Evolutionary conservation across 2,113 vertebrate species (phyloP).

Genomic region (Vulpes lagopus): DNA sequence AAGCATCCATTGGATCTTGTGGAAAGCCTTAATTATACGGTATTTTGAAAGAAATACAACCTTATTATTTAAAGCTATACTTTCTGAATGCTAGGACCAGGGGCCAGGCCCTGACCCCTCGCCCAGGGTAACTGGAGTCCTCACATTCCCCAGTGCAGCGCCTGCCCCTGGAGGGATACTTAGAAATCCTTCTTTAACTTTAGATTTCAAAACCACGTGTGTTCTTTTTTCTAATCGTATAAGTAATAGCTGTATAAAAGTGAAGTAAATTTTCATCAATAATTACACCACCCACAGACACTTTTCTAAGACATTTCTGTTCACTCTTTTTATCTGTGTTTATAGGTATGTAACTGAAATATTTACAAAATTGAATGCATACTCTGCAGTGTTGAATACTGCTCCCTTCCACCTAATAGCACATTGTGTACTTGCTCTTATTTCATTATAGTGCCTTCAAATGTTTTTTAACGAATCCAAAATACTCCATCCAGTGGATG

Average conservation of each 20-base stretch:
- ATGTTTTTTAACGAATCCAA: not conserved
- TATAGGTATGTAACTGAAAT: not conserved
- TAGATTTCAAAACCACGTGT: not conserved
- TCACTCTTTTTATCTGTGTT: not conserved
- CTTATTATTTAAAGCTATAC: not conserved
- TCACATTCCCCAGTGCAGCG: rapidly evolving
- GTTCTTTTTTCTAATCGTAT: not conserved
- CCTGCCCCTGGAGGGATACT: not conserved
- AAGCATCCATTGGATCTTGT: constrained; percentile 42
- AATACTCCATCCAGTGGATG: not conserved
- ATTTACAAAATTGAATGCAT: not conserved
- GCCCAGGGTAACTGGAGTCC: not conserved
- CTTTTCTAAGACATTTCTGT: not conserved
- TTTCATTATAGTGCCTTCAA: constrained; percentile 26
- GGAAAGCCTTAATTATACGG: constrained; percentile 66
- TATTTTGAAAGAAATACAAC: constrained; percentile 42
- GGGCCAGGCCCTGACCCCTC: not conserved
- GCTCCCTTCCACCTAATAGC: no score
- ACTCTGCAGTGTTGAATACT: not conserved
- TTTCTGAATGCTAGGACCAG: not conserved
- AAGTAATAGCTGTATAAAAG: constrained; percentile 17
- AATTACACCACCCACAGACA: constrained; percentile 32
- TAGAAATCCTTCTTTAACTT: not conserved
- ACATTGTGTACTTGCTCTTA: not conserved
- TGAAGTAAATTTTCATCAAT: not conserved